Evolutionary conservation across 2,888 invertebrate species (phyloP), one percentile per base, ranked within the genome.

Genomic region (Acleris literana): DNA sequence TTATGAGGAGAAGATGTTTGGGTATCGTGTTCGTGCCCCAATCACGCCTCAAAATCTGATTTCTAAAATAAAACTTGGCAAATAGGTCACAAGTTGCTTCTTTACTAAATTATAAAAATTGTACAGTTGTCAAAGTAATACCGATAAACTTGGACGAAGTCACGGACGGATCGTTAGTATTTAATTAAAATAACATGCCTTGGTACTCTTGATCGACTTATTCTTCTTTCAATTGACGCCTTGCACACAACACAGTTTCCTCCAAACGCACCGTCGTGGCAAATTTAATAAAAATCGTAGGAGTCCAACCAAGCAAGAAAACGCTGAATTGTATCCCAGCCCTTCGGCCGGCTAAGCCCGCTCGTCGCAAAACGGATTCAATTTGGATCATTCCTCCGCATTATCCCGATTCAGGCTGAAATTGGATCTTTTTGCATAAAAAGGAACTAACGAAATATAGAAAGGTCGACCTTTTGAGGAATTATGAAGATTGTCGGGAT

Each of bases 371-470:
- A 73, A 76, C 79, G 79, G 87, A 91, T 90, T 90, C 90, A 91
- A 91, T 91, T 91, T 90, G 85, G 90, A 90, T 91, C 88, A 89
- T 90, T 90, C 91, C 88, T 87, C 85, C 87, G 84, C 81, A 89
- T 90, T 90, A 89, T 88, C 89, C 79, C 86, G 88, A 87, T 88
- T 86, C 86, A 82, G 81, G 72, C 76, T 80, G 75, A 81, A 87
- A 91, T 88, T 86, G 88, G 86, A 90, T 88, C 88, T 85, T 89
- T 88, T 91, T 90, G 90, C 91, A 92, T 91, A 88, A 90, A 90
- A 89, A 86, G 86, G 89, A 89, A 88, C 90, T 89, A 65, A 65
- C 65, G 65, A 65, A 90, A 89, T 88, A 86, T 84, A 72, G 73
- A 79, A 79, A 79, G 81, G 78, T 77, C 71, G 73, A 72, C 76